Percentiles rank a stretch among this genome's conserved stretches.
These are phyloP conservation scores for Alethe castanea DNA, from an alignment of 2,113 vertebrate genomes.

Conservation along the genomic window DNA sequence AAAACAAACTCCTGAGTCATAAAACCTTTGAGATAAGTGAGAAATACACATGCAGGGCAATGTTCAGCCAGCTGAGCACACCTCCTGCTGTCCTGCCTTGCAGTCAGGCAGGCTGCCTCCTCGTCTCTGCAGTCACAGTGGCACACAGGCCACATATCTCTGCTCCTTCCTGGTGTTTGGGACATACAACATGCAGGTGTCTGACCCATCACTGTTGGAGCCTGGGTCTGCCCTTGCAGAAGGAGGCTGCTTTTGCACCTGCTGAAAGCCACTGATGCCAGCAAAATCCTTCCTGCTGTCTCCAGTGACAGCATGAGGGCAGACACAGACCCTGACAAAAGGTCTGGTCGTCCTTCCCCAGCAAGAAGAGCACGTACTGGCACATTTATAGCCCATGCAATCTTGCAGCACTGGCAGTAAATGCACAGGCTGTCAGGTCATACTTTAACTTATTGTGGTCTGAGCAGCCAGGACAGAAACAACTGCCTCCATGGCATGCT, in stretches of 20 bases:
- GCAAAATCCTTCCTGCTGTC: neutral
- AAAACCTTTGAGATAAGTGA: neutral
- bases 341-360: neutral
- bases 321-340: accelerated
- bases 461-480: neutral
- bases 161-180: neutral
- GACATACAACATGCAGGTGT: neutral
- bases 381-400: neutral
- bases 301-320: accelerated
- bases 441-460: accelerated
- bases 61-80: neutral
- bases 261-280: neutral
- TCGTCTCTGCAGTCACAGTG: accelerated
- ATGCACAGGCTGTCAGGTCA: neutral
- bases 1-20: neutral
- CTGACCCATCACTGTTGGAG: accelerated
- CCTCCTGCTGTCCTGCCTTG: neutral
- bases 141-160: neutral
- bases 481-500: accelerated
- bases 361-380: neutral
- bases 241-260: neutral
- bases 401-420: neutral
- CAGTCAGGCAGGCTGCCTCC: neutral
- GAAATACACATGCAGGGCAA: neutral
- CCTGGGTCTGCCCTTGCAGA: neutral